phyloP scores from a whole-genome alignment of 2,888 invertebrate species.

The Eremobia ochroleuca region DNA sequence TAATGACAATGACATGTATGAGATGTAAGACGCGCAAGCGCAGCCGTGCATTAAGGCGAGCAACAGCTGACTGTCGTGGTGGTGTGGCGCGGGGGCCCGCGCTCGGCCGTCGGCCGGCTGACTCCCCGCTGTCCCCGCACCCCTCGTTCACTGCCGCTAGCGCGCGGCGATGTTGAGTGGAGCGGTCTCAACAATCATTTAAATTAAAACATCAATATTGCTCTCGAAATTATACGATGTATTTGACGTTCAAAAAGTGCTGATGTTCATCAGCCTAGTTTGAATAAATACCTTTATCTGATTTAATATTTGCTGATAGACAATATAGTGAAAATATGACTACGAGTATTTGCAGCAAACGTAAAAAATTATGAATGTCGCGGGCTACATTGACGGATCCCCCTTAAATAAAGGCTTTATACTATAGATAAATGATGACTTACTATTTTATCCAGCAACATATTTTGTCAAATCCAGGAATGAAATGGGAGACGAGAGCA shows the following conservation, averaged over 20 bases:
- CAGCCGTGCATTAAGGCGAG: no score
- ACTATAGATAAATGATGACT: no score
- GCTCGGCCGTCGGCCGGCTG: no score
- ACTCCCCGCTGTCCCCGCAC: no score
- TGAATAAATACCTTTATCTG: background rate
- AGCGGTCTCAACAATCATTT: no score
- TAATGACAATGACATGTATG: no score
- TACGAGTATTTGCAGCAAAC: background rate
- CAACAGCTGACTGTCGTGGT: no score
- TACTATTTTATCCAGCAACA: background rate
- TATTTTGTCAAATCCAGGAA: conserved; percentile 62
- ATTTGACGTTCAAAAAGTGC: background rate
- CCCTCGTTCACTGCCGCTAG: no score
- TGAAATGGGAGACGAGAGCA: conserved; percentile 69
- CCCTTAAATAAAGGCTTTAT: background rate
- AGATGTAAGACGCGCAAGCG: no score
- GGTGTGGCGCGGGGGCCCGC: no score
- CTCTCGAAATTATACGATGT: background rate
- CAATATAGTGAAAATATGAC: background rate
- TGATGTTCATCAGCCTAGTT: background rate
- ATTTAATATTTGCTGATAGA: background rate
- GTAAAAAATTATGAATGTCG: background rate
- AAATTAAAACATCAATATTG: background rate
- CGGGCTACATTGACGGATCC: background rate
- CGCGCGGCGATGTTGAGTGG: no score